Percentiles rank a stretch among this genome's conserved stretches.
These are phyloP conservation scores for Helogale parvula DNA, from an alignment of 2,113 vertebrate species.

Conservation along the genomic window DNA sequence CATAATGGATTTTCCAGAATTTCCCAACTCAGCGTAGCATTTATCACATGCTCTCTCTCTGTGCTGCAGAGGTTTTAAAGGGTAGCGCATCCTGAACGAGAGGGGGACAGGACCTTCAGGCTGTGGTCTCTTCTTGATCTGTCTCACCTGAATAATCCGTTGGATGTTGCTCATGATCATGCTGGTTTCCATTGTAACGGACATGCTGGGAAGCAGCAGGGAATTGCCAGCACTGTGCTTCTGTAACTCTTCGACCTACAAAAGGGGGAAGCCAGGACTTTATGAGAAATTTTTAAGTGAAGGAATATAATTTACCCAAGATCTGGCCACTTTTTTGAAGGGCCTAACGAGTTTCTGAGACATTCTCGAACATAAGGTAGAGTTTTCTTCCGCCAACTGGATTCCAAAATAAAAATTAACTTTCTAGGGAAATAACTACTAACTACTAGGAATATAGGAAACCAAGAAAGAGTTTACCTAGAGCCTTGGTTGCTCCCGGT, in stretches of 20 bases:
- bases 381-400: background rate
- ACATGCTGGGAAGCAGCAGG: conserved; percentile 85
- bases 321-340: background rate
- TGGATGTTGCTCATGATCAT: conserved; percentile 98
- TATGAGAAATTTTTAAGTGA: background rate
- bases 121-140: background rate
- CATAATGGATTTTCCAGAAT: conserved; percentile 8
- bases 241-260: conserved; percentile 93
- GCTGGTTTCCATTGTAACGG: conserved; percentile 94
- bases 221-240: conserved; percentile 86
- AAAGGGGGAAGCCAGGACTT: background rate
- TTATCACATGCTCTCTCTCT: background rate
- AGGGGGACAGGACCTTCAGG: background rate
- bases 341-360: conserved; percentile 13
- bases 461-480: background rate
- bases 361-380: background rate
- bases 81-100: background rate
- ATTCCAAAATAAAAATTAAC: background rate
- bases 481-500: background rate
- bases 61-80: background rate
- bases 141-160: conserved; percentile 94
- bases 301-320: conserved; percentile 23
- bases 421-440: conserved; percentile 20
- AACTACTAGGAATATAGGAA: background rate
- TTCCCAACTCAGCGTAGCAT: background rate